Base-by-base conservation (phyloP, 2,888 invertebrate genomes). In the Caenorhabditis sulstoni region DNA sequence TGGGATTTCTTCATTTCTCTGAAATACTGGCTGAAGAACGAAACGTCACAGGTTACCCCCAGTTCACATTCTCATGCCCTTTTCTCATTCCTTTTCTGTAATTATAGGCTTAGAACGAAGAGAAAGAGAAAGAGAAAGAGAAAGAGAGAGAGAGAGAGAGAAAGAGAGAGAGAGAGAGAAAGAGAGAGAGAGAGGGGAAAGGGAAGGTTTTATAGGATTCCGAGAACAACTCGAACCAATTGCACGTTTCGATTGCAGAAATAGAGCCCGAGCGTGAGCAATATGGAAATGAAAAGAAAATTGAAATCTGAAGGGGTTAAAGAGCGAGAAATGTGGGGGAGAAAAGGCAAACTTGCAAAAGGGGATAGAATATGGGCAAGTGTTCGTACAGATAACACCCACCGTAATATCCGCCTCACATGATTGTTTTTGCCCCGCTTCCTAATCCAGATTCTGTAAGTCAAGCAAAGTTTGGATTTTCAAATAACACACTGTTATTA, bases 101-200 rank as follows among this genome's bases (percentile, higher is more conserved):
- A 61, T 47, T 49, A 61, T 64, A 52, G 41, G 49, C 64, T 50
- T 49, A 52, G 29, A 29, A 29, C 3, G 29, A 29, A 29, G 7
- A 7, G 29, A 29, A 29, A 29, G 47, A 39, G 16, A 29, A 29
- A 29, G 47, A 39, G 16, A 57, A 37, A 35, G 37, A 20, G 57
- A 35, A n/a, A 35, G 12, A 29, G 7, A 7, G 29, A 29, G 7
- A 29, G 47, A 39, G 16, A 29, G 7, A 7, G 29, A 29, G 7
- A 29, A 35, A 39, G 16, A 29, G 7, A 7, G 29, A 29, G 7
- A 29, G 47, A 39, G 16, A 29, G 7, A 7, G 29, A 29, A 29
- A 29, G 47, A 39, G 16, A n/a, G n/a, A n/a, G n/a, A n/a, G n/a
- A n/a, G n/a, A n/a, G n/a, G n/a, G n/a, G n/a, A n/a, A n/a, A n/a